Evolutionary conservation across 2,797 vertebrate species (phyloP), one percentile per base, ranked within the genome.

Genomic region (Atherinosoma microstoma): DNA sequence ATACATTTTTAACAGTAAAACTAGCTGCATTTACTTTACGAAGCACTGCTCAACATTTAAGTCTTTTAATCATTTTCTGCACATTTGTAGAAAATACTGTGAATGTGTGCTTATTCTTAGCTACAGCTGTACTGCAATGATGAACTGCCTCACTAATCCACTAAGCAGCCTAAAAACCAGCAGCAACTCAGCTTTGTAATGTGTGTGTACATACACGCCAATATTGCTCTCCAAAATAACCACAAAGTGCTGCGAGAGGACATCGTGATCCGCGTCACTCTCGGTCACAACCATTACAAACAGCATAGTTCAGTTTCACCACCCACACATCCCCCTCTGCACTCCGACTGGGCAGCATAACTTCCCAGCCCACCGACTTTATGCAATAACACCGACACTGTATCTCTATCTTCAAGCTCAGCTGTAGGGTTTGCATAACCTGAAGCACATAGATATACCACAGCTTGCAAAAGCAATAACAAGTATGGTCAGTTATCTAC

Each of bases 311-410:
- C 78, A 2, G 67, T 75, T 83, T 78, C 71, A 61, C 57, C 67
- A 0, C 73, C 80, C 76, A 80, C 76, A 36, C 61, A 42, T 15
- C 10, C 13, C 79, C 70, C 68, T 24, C 59, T 53, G 56, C 64
- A 2, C 51, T 38, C 40, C 16, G 58, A 61, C 73, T 0, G 56
- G 58, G 60, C 73, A 38, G 73, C 84, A 82, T 79, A 80, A 54
- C 78, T 82, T 59, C 56, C 70, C 81, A 78, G 49, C 85, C 84
- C 77, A 83, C 79, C 40, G 51, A 64, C 73, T 89, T 91, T 89
- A 89, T 76, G 70, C 59, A 80, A 87, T 75, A 3, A 73, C 56
- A 70, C 66, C 27, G 73, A 67, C 75, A 72, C 72, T 38, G 24
- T 36, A 63, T 64, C 56, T 1, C 6, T 47, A 62, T 64, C 42